These are phyloP conservation scores for Theretra japonica DNA, from an alignment of 2,888 invertebrate genomes.

Conservation along the genomic window DNA sequence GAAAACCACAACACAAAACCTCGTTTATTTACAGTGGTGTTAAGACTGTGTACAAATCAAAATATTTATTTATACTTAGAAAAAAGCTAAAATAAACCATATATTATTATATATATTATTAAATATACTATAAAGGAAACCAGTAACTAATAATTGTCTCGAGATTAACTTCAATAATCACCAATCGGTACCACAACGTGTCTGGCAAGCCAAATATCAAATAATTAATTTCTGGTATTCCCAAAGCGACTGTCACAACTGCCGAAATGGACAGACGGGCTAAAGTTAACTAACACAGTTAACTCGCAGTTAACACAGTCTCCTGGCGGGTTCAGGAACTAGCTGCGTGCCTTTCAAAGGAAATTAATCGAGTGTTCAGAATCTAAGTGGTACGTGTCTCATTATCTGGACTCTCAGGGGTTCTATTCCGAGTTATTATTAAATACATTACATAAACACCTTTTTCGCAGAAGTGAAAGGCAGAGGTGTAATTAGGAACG, in stretches of 20 bases:
- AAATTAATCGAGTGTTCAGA: neutral
- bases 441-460: no score
- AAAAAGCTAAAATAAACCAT: no score
- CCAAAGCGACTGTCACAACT: conserved; percentile 27
- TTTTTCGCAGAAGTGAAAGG: no score
- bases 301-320: conserved; percentile 26
- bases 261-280: conserved; percentile 27
- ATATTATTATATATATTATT: no score
- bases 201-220: conserved; percentile 22
- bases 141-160: neutral
- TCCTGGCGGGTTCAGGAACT: neutral
- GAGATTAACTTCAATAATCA: neutral
- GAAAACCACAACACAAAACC: no score
- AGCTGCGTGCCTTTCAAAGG: neutral
- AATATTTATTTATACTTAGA: no score
- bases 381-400: neutral
- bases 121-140: no score
- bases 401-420: neutral
- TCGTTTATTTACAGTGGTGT: no score
- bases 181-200: neutral
- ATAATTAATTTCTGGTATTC: conserved; percentile 29
- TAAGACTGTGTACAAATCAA: no score
- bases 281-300: conserved; percentile 32
- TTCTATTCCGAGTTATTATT: no score
- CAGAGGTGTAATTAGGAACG: no score